phyloP scores from a whole-genome alignment of 2,113 vertebrate species.

The Panthera uncia region DNA sequence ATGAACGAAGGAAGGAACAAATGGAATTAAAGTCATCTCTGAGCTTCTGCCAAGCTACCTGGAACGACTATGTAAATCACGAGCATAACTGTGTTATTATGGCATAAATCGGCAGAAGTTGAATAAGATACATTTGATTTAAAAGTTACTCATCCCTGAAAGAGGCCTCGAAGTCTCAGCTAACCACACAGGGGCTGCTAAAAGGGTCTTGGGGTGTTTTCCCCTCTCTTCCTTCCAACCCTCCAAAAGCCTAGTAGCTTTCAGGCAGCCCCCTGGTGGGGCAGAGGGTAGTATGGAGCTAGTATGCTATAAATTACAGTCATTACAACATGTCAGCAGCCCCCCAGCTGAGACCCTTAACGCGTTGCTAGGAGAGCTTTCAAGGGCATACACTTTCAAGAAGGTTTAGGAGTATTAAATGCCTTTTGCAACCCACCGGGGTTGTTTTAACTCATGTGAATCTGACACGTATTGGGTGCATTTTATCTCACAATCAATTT shows the following conservation, averaged over 20 bases:
- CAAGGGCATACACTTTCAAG: constrained; percentile 52
- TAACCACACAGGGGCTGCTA: not conserved
- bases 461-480: constrained; percentile 40
- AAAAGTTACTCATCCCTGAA: not conserved
- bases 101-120: not conserved
- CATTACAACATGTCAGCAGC: constrained; percentile 7
- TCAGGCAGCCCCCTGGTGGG: constrained; percentile 44
- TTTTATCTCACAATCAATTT: constrained; percentile 75
- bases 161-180: not conserved
- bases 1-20: not conserved
- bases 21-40: constrained; percentile 9
- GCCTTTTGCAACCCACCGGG: constrained; percentile 8
- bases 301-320: not conserved
- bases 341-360: constrained; percentile 41
- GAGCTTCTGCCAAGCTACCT: not conserved
- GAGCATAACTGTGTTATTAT: not conserved
- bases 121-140: not conserved
- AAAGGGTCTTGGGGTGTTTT: not conserved
- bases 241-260: constrained; percentile 18
- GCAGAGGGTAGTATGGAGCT: constrained; percentile 8
- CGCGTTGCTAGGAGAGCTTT: constrained; percentile 49
- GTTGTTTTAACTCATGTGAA: constrained; percentile 46
- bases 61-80: not conserved
- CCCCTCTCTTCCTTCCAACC: not conserved
- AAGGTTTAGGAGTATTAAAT: constrained; percentile 10